Base-by-base conservation (phyloP, 2,888 invertebrate genomes). In the Harpalus rufipes region DNA sequence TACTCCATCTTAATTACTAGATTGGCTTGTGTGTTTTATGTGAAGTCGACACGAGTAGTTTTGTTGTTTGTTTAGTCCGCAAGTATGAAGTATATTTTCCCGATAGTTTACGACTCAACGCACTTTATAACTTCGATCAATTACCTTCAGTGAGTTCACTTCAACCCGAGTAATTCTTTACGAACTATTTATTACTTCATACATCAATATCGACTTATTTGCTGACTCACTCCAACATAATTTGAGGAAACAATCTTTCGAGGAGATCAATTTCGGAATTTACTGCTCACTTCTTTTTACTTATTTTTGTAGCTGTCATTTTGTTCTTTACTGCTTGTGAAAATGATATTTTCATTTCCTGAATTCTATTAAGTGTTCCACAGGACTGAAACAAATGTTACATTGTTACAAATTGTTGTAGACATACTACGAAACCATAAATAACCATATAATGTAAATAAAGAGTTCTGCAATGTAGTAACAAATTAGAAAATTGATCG, bases 91-190 rank as follows among this genome's bases (percentile, higher is more conserved):
- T 68, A 39, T 74, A 74, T 74, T 74, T 74, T 44, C 44, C 14
- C 44, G 44, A 74, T 44, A 44, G 16, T 41, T 74, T 74, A 74
- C 72, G 72, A 74, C 44, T 44, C 44, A 72, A 72, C 68, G 39
- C 39, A 72, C 41, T 72, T 72, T 72, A 72, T 72, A 72, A 72
- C 68, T 72, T 72, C 72, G 72, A 74, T 74, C 72, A 74, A 74
- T 74, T 74, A 74, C 72, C 7, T 44, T 74, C 72, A 44, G 18
- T 44, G 44, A 44, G 72, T 74, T 74, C 44, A 74, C 72, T 16
- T 44, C 18, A 25, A 44, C 16, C 18, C 18, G 18, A 68, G 68
- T 68, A 68, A 68, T 74, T 74, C 72, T 74, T 74, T 16, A 41
- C 44, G 72, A 74, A 44, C 72, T 74, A 44, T 74, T 74, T 74